A percentile compares a stretch with the other conserved stretches of the same genome.
Conservation (phyloP, 2,888 invertebrate genomes). For the Perizoma affinitatum region DNA sequence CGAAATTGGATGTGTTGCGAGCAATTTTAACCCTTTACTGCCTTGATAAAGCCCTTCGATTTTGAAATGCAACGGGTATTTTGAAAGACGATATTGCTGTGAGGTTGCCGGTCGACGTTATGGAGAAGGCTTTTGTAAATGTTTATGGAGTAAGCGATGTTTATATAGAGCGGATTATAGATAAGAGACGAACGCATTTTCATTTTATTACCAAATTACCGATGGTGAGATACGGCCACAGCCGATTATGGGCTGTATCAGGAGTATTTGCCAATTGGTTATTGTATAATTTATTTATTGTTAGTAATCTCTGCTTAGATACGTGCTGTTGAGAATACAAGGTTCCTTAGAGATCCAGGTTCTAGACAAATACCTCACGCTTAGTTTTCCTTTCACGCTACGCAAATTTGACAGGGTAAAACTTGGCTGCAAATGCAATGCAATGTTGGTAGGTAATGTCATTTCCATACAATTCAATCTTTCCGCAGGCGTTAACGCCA, state of each 20-base stretch:
- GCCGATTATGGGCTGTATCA: slow-evolving; percentile 73
- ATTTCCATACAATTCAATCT: too few species aligned
- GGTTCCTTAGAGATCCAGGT: too few species aligned
- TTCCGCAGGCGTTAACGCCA: too few species aligned
- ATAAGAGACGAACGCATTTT: slow-evolving; percentile 81
- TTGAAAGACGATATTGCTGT: slow-evolving; percentile 43
- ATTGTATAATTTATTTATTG: slow-evolving; percentile 61
- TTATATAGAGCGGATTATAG: slow-evolving; percentile 79
- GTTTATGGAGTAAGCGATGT: slow-evolving; percentile 77
- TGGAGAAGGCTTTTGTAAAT: slow-evolving; percentile 46
- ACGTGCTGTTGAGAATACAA: too few species aligned
- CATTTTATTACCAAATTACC: slow-evolving; percentile 85
- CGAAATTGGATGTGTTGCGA: slow-evolving; percentile 58
- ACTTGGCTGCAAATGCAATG: too few species aligned
- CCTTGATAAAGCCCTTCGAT: slow-evolving; percentile 16
- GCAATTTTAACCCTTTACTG: slow-evolving; percentile 31
- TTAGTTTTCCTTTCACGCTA: too few species aligned
- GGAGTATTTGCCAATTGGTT: slow-evolving; percentile 77
- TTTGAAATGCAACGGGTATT: slow-evolving; percentile 29
- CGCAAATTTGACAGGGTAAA: too few species aligned
- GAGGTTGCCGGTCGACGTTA: slow-evolving; percentile 1
- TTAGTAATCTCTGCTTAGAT: too few species aligned
- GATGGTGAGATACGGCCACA: slow-evolving; percentile 73
- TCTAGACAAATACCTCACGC: too few species aligned
- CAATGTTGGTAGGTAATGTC: too few species aligned